phyloP scores from a whole-genome alignment of 2,797 vertebrate genomes.

The Rhodeus uyekii region DNA sequence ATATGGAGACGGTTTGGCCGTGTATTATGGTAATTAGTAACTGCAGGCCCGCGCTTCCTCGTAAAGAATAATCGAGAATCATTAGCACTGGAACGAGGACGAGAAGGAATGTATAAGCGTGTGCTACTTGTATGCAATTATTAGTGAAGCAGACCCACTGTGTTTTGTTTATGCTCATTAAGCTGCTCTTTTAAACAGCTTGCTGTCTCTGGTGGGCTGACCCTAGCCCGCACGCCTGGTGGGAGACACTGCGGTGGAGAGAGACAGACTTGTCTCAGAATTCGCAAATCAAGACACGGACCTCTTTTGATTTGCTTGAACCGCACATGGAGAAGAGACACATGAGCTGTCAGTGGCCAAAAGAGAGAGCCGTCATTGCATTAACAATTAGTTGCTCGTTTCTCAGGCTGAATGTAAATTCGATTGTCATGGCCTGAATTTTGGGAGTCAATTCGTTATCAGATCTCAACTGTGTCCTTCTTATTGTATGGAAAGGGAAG shows the following conservation, averaged over 20 bases:
- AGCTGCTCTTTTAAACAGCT: constrained; percentile 31
- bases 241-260: constrained; percentile 1
- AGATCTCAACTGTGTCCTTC: background rate
- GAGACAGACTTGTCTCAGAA: background rate
- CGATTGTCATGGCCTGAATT: background rate
- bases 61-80: constrained; percentile 24
- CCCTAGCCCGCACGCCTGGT: background rate
- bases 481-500: background rate
- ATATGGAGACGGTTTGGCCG: background rate
- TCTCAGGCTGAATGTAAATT: background rate
- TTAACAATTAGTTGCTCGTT: constrained; percentile 4
- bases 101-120: background rate
- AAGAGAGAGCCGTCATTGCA: constrained; percentile 7
- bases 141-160: constrained; percentile 25
- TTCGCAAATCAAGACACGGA: constrained; percentile 15
- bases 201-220: constrained; percentile 27
- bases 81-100: constrained; percentile 11
- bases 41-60: background rate
- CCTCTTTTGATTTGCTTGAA: background rate
- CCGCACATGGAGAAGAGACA: background rate
- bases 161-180: constrained; percentile 35
- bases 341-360: background rate
- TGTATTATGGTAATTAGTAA: constrained; percentile 2
- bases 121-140: constrained; percentile 5
- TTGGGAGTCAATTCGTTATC: background rate